Evolutionary conservation across 1,140 invertebrate genomes (phyloP), one percentile per base, ranked within the genome.

Genomic region (Eupristina koningsbergeri): DNA sequence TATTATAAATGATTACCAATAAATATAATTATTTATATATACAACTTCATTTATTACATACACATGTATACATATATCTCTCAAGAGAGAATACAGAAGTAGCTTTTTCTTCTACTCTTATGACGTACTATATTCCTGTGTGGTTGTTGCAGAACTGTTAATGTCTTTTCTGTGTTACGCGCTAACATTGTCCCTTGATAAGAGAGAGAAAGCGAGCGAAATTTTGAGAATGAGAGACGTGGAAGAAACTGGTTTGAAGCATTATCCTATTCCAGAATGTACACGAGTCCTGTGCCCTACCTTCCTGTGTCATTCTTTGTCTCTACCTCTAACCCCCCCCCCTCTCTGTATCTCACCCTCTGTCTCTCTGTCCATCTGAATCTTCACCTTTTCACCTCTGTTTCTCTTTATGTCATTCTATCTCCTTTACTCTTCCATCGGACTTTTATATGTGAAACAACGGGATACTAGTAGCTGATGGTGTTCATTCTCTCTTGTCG

Each of bases 161-260:
- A 91, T 92, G 91, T 91, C 90, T 92, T 91, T 92, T 92, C 91
- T 91, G 91, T 92, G 91, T 92, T 89, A 88, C 81, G 83, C 63
- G 58, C 87, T 86, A 86, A 85, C 88, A 83, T 86, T 87, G 88
- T 91, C 90, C 89, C 90, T 89, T 86, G 87, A 84, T 86, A 88
- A 85, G 63, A 29, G 34, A 80, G 85, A 87, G 86, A 85, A 67
- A 85, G 75, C 22, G 47, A 88, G 84, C 85, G 73, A 84, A n/a
- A n/a, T n/a, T n/a, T n/a, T n/a, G 80, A 81, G 85, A 34, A 39
- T 1, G n/a, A 76, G 41, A 19, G 36, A 19, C 19, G 29, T 36
- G 81, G 88, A 85, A 86, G 61, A 64, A 7, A 34, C 61, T 50
- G 83, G 87, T 86, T 86, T 85, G 86, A 83, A 85, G 85, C 88